phyloP scores from a whole-genome alignment of 1,140 invertebrate species.

The Drosophila melanica region DNA sequence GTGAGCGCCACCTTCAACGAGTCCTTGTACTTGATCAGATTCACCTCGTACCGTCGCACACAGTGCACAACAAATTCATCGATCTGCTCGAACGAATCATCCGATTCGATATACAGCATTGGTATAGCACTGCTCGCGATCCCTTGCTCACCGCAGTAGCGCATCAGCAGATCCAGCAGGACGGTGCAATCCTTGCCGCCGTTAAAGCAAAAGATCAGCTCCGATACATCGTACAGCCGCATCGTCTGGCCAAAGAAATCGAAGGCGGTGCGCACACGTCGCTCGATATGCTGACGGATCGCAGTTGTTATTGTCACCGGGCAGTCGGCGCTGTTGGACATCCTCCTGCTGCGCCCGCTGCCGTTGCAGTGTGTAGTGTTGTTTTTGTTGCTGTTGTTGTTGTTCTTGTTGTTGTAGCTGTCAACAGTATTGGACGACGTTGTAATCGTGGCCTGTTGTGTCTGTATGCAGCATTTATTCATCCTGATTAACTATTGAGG shows the following conservation, averaged over 20 bases:
- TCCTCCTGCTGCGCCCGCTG: slow-evolving; percentile 4
- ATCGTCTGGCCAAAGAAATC: slow-evolving; percentile 84
- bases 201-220: slow-evolving; percentile 96
- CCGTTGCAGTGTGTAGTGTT: background rate
- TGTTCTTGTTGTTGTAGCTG: slow-evolving; percentile 13
- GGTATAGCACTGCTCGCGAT: slow-evolving; percentile 84
- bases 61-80: slow-evolving; percentile 92
- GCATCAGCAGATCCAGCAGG: slow-evolving; percentile 89
- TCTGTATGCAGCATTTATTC: slow-evolving; percentile 46
- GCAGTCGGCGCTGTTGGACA: background rate
- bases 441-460: slow-evolving; percentile 28
- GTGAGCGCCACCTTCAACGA: slow-evolving; percentile 90
- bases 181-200: slow-evolving; percentile 99
- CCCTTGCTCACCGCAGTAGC: slow-evolving; percentile 46
- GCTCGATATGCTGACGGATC: slow-evolving; percentile 29
- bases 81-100: slow-evolving; percentile 93
- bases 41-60: slow-evolving; percentile 89
- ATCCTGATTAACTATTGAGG: slow-evolving; percentile 8
- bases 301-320: slow-evolving; percentile 2
- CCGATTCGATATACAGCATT: slow-evolving; percentile 90
- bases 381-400: slow-evolving; percentile 7
- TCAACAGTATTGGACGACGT: slow-evolving; percentile 28
- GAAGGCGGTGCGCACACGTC: slow-evolving; percentile 27
- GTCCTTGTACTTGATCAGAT: slow-evolving; percentile 88
- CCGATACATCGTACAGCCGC: slow-evolving; percentile 86